Evolutionary conservation across 1,140 invertebrate genomes (phyloP), one percentile per base, ranked within the genome.

Genomic region (Cydia splendana): DNA sequence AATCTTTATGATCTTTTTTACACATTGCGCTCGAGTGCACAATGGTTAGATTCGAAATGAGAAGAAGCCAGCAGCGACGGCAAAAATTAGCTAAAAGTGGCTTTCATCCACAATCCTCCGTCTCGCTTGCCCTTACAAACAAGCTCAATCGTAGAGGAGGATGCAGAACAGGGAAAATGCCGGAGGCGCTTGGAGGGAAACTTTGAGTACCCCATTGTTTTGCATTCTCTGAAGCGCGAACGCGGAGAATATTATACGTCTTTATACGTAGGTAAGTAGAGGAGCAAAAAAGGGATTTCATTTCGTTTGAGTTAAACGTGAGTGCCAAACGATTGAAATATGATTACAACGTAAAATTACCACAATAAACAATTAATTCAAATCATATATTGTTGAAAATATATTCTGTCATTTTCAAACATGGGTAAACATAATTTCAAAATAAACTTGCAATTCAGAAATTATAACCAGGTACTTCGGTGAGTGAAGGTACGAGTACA

Each of bases 71-170:
- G 86, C 85, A 84, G 83, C 80, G 86, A 85, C 88, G 83, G 78
- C 81, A 86, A 88, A 92, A 92, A 92, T 91, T 92, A 90, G 87
- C 89, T 87, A 79, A 88, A 87, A 91, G 87, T 91, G 87, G 85
- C 88, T 88, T 89, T 86, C 78, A 85, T 82, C 84, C 20, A 78
- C 81, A 75, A 77, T 82, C 76, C 42, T 78, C 84, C 74, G 75
- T 62, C 48, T 84, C 85, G 78, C 78, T 91, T 83, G 48, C 83
- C 78, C 86, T 77, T 76, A 79, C 65, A 48, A 75, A 51, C 76
- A 67, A 75, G 84, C 75, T 80, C 51, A 84, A 89, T 62, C 67
- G 84, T 78, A 85, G 89, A 24, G 74, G 81, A 28, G 42, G 73
- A 77, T 73, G 76, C 75, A 85, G 82, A 82, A 84, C 38, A 42